Percentiles rank a stretch among this genome's conserved stretches.
Evolutionary conservation across 2,113 vertebrate species (phyloP).

Genomic region (Morone saxatilis): DNA sequence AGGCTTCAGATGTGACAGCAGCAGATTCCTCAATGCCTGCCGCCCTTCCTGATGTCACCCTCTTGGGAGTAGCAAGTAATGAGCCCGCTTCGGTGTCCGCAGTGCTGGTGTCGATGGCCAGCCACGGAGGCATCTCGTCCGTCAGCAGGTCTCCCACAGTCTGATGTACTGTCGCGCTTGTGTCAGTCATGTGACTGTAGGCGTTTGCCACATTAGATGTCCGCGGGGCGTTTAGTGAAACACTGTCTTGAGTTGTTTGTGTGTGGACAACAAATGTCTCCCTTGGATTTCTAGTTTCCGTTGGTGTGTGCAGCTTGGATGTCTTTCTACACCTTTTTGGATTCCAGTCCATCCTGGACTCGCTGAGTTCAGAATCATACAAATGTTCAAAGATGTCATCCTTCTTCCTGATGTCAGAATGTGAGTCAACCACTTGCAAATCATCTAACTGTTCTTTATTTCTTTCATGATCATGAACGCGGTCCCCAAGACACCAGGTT

Average conservation of each 20-base stretch:
- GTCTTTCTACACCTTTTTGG: neutral
- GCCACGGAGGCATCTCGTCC: constrained; percentile 76
- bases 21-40: constrained; percentile 25
- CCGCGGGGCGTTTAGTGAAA: neutral
- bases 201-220: neutral
- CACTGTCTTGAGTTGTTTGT: neutral
- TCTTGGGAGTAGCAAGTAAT: constrained; percentile 28
- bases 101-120: constrained; percentile 31
- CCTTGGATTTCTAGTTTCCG: neutral
- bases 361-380: neutral
- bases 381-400: neutral
- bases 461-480: neutral
- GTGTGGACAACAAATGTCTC: constrained; percentile 44
- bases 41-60: neutral
- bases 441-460: neutral
- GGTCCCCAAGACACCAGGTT: neutral
- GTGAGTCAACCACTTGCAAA: neutral
- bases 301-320: neutral
- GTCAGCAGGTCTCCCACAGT: constrained; percentile 45
- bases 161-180: neutral
- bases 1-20: neutral
- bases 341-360: constrained; percentile 6
- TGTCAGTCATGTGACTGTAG: neutral
- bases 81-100: neutral
- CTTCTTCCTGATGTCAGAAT: neutral